These are phyloP conservation scores for Amyelois transitella DNA, from an alignment of 1,140 invertebrate species.

Conservation along the genomic window DNA sequence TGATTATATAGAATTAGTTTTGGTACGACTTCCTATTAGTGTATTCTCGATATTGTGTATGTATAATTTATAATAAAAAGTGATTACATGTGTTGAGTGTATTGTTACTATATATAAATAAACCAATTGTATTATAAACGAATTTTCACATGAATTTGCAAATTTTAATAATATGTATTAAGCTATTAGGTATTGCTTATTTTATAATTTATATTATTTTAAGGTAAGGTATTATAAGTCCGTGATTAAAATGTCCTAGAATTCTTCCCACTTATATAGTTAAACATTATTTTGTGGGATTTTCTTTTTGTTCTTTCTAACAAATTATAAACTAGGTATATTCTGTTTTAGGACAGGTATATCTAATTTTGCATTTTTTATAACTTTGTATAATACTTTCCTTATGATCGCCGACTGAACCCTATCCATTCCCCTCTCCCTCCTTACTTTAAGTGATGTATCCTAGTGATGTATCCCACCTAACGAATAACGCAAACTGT, in stretches of 20 bases:
- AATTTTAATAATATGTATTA: constrained; percentile 5
- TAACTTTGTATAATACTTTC: neutral
- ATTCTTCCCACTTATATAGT: constrained; percentile 12
- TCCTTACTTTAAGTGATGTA: constrained; percentile 22
- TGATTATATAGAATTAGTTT: constrained; percentile 5
- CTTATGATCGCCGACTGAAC: neutral
- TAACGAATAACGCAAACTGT: constrained; percentile 27
- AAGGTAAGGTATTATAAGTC: constrained; percentile 13
- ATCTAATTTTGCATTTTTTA: neutral
- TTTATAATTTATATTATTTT: constrained; percentile 27
- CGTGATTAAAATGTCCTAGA: constrained; percentile 7
- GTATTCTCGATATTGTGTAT: constrained; percentile 8
- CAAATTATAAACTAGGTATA: neutral
- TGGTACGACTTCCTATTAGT: constrained; percentile 16
- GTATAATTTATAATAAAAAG: constrained; percentile 7
- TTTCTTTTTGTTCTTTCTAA: constrained; percentile 6
- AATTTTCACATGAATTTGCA: constrained; percentile 12
- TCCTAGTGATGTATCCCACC: constrained; percentile 48
- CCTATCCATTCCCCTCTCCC: constrained; percentile 24
- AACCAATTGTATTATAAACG: constrained; percentile 9
- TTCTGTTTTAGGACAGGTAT: neutral
- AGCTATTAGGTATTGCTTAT: constrained; percentile 17
- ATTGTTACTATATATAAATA: constrained; percentile 10
- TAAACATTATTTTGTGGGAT: constrained; percentile 7
- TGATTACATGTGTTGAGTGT: constrained; percentile 7